Conservation (phyloP, 2,113 vertebrate genomes). For the Ursus arctos region DNA sequence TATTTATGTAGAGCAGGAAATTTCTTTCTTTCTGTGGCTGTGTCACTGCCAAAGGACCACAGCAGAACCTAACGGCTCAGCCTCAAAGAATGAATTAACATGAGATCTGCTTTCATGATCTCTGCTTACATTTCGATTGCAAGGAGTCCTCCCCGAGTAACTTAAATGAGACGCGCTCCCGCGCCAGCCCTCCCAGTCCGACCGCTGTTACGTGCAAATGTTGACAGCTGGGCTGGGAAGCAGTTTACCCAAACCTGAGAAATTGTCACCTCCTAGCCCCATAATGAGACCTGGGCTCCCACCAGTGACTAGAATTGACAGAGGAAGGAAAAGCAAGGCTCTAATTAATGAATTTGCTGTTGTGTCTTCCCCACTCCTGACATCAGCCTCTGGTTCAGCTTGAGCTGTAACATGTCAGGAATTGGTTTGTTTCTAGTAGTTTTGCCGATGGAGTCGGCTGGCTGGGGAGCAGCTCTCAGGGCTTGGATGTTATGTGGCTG, state of each 20-base stretch:
- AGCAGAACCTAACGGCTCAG: background rate
- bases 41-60: background rate
- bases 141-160: background rate
- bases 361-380: background rate
- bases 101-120: background rate
- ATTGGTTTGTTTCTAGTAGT: background rate
- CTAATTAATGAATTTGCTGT: slow-evolving; percentile 8
- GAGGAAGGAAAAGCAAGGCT: background rate
- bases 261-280: background rate
- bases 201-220: background rate
- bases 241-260: slow-evolving; percentile 17
- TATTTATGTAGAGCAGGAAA: background rate
- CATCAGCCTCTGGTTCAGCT: background rate
- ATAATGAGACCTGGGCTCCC: slow-evolving; percentile 51
- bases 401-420: background rate
- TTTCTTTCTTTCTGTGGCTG: background rate
- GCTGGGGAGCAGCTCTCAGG: background rate
- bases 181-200: background rate
- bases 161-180: background rate
- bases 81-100: background rate
- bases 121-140: background rate
- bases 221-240: slow-evolving; percentile 43
- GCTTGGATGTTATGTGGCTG: background rate
- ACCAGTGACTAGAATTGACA: slow-evolving; percentile 38
- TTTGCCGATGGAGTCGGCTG: background rate